Percentiles rank a stretch among this genome's conserved stretches.
phyloP scores from a whole-genome alignment of 2,113 vertebrate species.

The Mustelus asterias region DNA sequence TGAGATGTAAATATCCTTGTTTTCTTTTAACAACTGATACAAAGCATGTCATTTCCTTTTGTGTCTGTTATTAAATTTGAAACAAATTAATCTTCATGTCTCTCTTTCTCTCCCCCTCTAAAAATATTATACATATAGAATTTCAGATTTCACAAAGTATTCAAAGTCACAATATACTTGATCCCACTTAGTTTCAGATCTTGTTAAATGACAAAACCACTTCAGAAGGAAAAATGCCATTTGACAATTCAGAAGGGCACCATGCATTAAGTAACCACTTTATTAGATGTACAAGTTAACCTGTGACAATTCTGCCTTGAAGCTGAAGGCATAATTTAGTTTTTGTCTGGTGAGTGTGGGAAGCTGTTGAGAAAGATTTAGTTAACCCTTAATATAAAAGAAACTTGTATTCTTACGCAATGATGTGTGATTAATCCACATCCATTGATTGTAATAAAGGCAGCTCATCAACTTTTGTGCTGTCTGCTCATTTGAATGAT shows the following conservation, averaged over 20 bases:
- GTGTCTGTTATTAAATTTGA: neutral
- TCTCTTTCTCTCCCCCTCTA: neutral
- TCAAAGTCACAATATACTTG: neutral
- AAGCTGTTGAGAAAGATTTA: neutral
- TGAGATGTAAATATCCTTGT: conserved; percentile 1
- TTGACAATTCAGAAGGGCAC: neutral
- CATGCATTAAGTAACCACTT: neutral
- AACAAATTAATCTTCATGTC: neutral
- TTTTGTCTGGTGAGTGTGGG: neutral
- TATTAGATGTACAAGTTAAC: neutral
- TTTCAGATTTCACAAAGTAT: neutral
- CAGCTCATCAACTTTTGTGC: no score
- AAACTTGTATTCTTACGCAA: neutral
- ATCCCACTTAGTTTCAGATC: neutral
- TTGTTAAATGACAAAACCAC: neutral
- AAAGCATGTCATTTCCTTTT: neutral
- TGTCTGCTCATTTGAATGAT: no score
- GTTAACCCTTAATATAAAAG: neutral
- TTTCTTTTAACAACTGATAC: neutral
- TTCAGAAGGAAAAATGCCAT: neutral
- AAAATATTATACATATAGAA: neutral
- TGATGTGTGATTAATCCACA: neutral
- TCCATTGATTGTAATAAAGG: no score
- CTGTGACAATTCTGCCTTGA: neutral
- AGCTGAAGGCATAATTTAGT: neutral